Evolutionary conservation across 1,140 invertebrate species (phyloP), one percentile per base, ranked within the genome.

Genomic region (Danaus melanippus): DNA sequence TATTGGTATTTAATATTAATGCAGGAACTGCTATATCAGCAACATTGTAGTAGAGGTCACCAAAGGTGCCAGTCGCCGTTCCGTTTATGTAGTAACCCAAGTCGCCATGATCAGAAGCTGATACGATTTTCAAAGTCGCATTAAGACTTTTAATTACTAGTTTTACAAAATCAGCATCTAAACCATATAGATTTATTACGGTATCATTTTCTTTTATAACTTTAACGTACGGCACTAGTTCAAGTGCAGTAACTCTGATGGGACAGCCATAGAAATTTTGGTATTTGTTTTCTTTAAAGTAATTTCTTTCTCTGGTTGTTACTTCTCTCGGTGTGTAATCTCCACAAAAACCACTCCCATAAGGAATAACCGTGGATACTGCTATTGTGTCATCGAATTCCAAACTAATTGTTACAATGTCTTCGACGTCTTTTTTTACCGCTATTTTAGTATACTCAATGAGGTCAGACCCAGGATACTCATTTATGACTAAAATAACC

Each of bases 231-330:
- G 74, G 71, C 8, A 50, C n/a, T n/a, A 57, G 55, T 9, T 64
- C 12, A 21, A 65, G n/a, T n/a, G 58, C 46, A 8, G 62, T 60
- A 3, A 67, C 42, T 64, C 50, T 72, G 5, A 78, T 64, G 9
- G 69, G 67, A 51, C 79, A 83, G 40, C 66, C 59, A 42, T 75
- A 40, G 49, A 79, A 76, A 53, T 80, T 80, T 10, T 50, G 48
- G 46, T 68, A 80, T 49, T 80, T 83, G 39, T 56, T 60, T 32
- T 32, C 21, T 11, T 64, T 67, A 61, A 76, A 80, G n/a, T 64
- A 56, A 5, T 49, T 51, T 45, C 50, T 49, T 21, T 21, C 40
- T 42, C 64, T 42, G 40, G 12, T 10, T 0, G 60, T 58, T 40
- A 75, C 42, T 39, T 45, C 9, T 10, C 71, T 44, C 9, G 71